phyloP scores from a whole-genome alignment of 92 coral and sea anemone species.

The Bergia sp. region DNA sequence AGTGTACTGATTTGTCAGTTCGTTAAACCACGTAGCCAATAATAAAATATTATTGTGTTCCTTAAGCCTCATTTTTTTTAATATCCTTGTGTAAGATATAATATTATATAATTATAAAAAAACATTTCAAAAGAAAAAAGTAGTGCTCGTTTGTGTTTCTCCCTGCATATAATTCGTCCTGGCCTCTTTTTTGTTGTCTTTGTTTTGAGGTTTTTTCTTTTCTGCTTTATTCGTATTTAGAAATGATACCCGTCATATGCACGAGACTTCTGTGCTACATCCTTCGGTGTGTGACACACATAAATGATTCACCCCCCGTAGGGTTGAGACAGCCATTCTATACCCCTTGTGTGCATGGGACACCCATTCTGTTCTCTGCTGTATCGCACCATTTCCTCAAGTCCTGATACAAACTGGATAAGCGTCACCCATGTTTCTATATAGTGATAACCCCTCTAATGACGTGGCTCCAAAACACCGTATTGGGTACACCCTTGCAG shows the following conservation, averaged over 20 bases:
- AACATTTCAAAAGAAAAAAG: neutral
- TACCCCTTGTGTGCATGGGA: neutral
- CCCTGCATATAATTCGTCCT: too few species aligned
- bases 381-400: too few species aligned
- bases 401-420: too few species aligned
- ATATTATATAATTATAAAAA: too few species aligned
- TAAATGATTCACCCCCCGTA: neutral
- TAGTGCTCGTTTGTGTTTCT: neutral
- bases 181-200: too few species aligned
- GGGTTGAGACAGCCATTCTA: neutral
- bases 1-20: too few species aligned
- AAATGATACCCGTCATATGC: neutral
- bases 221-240: too few species aligned
- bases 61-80: neutral
- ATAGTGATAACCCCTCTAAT: too few species aligned
- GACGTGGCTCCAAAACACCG: too few species aligned
- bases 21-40: neutral
- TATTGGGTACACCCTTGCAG: too few species aligned
- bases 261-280: neutral
- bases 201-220: too few species aligned
- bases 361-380: neutral
- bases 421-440: too few species aligned
- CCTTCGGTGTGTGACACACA: neutral
- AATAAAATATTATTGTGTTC: neutral
- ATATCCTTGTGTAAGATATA: neutral